These are phyloP conservation scores for Epistrophella euchroma DNA, from an alignment of 2,888 invertebrate genomes.

Conservation along the genomic window DNA sequence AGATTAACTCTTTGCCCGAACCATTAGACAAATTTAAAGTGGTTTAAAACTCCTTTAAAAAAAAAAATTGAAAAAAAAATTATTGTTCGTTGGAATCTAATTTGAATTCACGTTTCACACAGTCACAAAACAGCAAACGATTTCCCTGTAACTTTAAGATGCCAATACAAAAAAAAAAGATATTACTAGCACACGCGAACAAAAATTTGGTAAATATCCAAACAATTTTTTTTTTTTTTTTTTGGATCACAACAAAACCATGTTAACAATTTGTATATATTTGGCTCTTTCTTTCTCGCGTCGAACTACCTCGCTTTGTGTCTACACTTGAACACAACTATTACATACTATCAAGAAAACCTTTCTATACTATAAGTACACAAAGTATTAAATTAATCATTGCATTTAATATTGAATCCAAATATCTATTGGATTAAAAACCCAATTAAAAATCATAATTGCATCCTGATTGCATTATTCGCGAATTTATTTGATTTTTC, in stretches of 20 bases:
- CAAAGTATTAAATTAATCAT: conserved; percentile 21
- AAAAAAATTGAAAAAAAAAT: not conserved
- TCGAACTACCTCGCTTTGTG: conserved; percentile 19
- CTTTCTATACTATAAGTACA: not conserved
- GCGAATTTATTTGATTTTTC: conserved; percentile 61
- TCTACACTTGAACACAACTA: conserved; percentile 28
- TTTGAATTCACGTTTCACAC: conserved; percentile 65
- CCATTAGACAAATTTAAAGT: not conserved
- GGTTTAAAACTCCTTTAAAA: not conserved
- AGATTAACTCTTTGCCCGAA: not conserved
- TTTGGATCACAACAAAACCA: conserved; percentile 59
- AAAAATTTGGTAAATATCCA: conserved; percentile 57
- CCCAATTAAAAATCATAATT: conserved; percentile 31
- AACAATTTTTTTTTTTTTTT: conserved; percentile 61
- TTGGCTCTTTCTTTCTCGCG: conserved; percentile 29
- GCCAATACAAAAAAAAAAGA: conserved; percentile 41
- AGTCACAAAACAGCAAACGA: conserved; percentile 46
- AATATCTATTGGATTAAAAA: conserved; percentile 32
- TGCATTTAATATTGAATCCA: not conserved
- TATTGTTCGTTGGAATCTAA: conserved; percentile 51
- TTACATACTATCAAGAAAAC: conserved; percentile 30
- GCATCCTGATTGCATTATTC: conserved; percentile 53
- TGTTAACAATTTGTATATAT: conserved; percentile 37
- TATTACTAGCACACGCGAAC: conserved; percentile 45
- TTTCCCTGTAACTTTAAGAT: conserved; percentile 48